phyloP scores from a whole-genome alignment of 2,797 vertebrate genomes.

The Macroramphosus scolopax region DNA sequence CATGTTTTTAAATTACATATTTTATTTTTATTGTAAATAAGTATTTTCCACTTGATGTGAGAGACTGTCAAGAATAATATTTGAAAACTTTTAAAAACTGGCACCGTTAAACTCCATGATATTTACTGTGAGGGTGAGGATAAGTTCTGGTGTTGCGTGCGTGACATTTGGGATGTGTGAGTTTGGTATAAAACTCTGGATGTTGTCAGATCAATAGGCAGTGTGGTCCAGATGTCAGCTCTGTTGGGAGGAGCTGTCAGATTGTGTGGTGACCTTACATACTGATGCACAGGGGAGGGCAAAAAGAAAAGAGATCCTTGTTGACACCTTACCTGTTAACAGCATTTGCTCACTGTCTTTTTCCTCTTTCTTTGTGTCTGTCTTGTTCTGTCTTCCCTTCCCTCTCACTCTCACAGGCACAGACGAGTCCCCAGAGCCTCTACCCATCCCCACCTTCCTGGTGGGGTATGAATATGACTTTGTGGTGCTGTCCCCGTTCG shows the following conservation, averaged over 20 bases:
- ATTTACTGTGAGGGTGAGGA: background rate
- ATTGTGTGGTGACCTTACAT: conserved; percentile 29
- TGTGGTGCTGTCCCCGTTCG: conserved; percentile 97
- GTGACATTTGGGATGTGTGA: conserved; percentile 29
- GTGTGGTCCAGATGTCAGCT: conserved; percentile 49
- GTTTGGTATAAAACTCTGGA: conserved; percentile 13
- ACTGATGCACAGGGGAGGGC: conserved; percentile 29
- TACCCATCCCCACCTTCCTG: conserved; percentile 98
- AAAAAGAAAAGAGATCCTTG: background rate
- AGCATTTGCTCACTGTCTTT: conserved; percentile 16
- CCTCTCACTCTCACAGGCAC: conserved; percentile 82
- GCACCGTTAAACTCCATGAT: background rate
- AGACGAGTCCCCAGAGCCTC: conserved; percentile 97
- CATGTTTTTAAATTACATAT: too few species aligned
- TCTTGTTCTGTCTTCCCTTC: conserved; percentile 11
- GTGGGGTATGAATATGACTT: conserved; percentile 98
- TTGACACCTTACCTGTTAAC: conserved; percentile 26
- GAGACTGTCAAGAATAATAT: too few species aligned
- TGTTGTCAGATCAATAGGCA: conserved; percentile 44
- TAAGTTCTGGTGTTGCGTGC: background rate
- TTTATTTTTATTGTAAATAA: too few species aligned
- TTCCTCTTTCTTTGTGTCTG: background rate
- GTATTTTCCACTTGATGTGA: background rate
- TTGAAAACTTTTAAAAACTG: conserved; percentile 1
- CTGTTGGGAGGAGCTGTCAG: conserved; percentile 46